Base-by-base conservation (phyloP, 2,797 vertebrate species). In the Notolabrus celidotus region DNA sequence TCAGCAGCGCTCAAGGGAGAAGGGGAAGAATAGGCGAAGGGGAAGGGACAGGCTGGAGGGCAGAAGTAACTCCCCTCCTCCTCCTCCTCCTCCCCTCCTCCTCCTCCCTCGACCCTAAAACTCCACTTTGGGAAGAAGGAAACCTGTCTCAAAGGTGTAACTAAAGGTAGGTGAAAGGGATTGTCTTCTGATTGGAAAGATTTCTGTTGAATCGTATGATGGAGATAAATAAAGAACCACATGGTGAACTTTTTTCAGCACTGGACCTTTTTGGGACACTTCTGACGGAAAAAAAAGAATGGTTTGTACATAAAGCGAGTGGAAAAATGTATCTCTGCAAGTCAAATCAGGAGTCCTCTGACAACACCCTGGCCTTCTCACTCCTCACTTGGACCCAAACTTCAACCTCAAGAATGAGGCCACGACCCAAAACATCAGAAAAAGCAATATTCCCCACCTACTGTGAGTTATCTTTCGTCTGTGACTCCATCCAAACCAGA, bases 1-100 rank as follows among this genome's bases (percentile, higher is more conserved):
- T 95, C 93, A 94, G 90, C 65, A 69, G 86, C 89, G 80, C 93
- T 94, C 91, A 92, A 94, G 91, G 90, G 89, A 92, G 86, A 77
- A 88, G 86, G 75, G 89, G 79, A 88, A 88, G 91, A 92, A 91
- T 88, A 79, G 88, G 76, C 71, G 19, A 51, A 86, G 86, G 80
- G 86, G 86, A 79, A 55, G 86, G 88, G 89, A 90, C 23, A 65
- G 84, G 85, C 85, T 77, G 5, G 70, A 64, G 86, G 86, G 91
- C 84, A 87, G 83, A 85, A 88, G 89, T 74, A 86, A 85, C 75
- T 59, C 76, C 86, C 64, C 56, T 52, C 59, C 51, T 11, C 51
- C 59, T 8, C 51, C 22, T 19, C 43, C 38, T 33, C 23, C 16
- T 6, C 59, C 14, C 49, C 23, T 17, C 39, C 34, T 22, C 23